Percentiles rank a stretch among this genome's conserved stretches.
Conservation (phyloP, 2,888 invertebrate genomes). For the Dusona sp. region DNA sequence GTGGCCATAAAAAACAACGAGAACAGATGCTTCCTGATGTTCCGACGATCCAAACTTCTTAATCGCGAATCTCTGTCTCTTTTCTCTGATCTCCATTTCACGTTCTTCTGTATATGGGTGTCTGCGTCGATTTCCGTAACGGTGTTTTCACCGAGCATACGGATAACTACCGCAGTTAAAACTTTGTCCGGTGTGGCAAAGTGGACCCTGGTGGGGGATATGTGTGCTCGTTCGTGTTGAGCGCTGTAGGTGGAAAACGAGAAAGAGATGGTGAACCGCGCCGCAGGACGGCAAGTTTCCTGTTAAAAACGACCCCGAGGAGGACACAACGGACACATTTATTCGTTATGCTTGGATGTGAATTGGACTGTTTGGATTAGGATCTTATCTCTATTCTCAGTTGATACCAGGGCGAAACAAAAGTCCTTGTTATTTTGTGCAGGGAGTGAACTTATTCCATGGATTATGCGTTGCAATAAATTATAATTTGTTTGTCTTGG, state of each 20-base stretch:
- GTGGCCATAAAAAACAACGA: conserved; percentile 34
- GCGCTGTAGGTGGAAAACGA: conserved; percentile 24
- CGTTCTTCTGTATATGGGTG: conserved; percentile 23
- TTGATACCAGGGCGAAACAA: conserved; percentile 21
- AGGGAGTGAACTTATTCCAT: neutral
- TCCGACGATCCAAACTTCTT: conserved; percentile 63
- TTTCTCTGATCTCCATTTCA: conserved; percentile 11
- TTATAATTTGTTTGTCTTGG: neutral
- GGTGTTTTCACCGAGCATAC: conserved; percentile 63
- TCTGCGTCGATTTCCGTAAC: conserved; percentile 65
- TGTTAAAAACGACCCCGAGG: conserved; percentile 60
- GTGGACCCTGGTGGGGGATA: conserved; percentile 51
- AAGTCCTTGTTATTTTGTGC: conserved; percentile 13
- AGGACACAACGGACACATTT: conserved; percentile 52
- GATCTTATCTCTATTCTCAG: conserved; percentile 32
- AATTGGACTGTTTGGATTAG: conserved; percentile 53
- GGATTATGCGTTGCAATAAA: neutral
- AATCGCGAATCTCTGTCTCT: conserved; percentile 40
- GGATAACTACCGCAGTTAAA: conserved; percentile 68
- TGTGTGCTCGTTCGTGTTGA: conserved; percentile 22
- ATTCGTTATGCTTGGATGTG: conserved; percentile 55
- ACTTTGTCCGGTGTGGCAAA: conserved; percentile 66
- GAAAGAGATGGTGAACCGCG: conserved; percentile 26
- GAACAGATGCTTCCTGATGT: conserved; percentile 65
- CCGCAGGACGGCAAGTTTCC: conserved; percentile 53